phyloP scores from a whole-genome alignment of 2,113 vertebrate species.

The Pagrus major region DNA sequence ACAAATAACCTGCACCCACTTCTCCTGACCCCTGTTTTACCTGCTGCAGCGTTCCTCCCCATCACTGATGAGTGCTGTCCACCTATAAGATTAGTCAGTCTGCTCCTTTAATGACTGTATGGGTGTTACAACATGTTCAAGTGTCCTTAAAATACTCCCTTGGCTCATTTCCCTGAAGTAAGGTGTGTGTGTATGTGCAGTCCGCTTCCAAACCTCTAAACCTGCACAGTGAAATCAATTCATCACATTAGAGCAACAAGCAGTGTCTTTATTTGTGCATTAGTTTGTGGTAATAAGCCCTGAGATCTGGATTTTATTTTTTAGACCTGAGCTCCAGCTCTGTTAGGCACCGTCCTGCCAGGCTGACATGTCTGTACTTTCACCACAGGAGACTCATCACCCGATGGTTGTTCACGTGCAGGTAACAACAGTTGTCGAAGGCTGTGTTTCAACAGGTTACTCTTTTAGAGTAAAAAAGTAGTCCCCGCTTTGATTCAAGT shows the following conservation, averaged over 20 bases:
- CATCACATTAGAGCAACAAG: conserved; percentile 54
- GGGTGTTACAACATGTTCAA: conserved; percentile 55
- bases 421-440: background rate
- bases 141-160: background rate
- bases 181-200: background rate
- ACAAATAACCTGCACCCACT: background rate
- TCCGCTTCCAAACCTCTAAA: conserved; percentile 45
- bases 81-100: background rate
- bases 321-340: conserved; percentile 15
- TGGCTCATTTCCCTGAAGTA: conserved; percentile 6
- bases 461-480: too few relatives aligned
- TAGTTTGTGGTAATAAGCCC: conserved; percentile 47
- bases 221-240: conserved; percentile 65
- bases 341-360: background rate
- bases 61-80: conserved; percentile 30
- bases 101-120: conserved; percentile 13
- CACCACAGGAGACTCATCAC: conserved; percentile 4
- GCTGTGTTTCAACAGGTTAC: background rate
- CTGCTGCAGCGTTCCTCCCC: conserved; percentile 41
- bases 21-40: conserved; percentile 56
- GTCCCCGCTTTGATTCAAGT: background rate
- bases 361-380: conserved; percentile 7
- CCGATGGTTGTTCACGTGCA: conserved; percentile 4
- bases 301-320: conserved; percentile 44
- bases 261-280: conserved; percentile 61